Percentiles rank a stretch among this genome's conserved stretches.
These are phyloP conservation scores for Conops quadrifasciatus DNA, from an alignment of 2,888 invertebrate genomes.

Conservation along the genomic window DNA sequence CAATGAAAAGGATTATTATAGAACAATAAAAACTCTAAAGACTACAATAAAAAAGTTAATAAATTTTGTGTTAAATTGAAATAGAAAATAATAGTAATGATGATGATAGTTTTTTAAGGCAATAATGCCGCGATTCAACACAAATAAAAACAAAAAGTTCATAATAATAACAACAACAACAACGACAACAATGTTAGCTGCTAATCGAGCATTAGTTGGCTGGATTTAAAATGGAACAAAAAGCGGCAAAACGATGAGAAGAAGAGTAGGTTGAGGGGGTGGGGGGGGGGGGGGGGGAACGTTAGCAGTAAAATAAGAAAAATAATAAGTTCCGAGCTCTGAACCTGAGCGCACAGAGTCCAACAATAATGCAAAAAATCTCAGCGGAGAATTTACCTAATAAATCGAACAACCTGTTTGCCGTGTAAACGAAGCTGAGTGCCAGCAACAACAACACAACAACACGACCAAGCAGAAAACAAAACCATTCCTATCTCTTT, in stretches of 20 bases:
- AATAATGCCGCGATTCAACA: slow-evolving; percentile 60
- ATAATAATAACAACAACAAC: too few species aligned
- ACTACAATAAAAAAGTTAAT: too few species aligned
- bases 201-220: slow-evolving; percentile 59
- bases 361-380: slow-evolving; percentile 25
- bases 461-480: background rate
- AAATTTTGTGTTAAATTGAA: background rate
- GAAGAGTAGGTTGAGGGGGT: slow-evolving; percentile 30
- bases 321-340: background rate
- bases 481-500: slow-evolving; percentile 22
- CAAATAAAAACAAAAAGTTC: slow-evolving; percentile 56
- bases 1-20: too few species aligned
- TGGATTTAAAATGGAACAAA: slow-evolving; percentile 55
- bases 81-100: background rate
- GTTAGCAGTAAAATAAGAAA: slow-evolving; percentile 2
- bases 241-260: too few species aligned
- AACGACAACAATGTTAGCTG: slow-evolving; percentile 48
- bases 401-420: slow-evolving; percentile 56
- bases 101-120: slow-evolving; percentile 59
- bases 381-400: slow-evolving; percentile 18
- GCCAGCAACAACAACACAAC: background rate
- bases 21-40: too few species aligned
- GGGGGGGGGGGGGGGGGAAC: background rate
- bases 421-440: slow-evolving; percentile 31
- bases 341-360: too few species aligned